A percentile compares a stretch with the other conserved stretches of the same genome.
Conservation (phyloP, 2,888 invertebrate species). For the Eupithecia abbreviata region DNA sequence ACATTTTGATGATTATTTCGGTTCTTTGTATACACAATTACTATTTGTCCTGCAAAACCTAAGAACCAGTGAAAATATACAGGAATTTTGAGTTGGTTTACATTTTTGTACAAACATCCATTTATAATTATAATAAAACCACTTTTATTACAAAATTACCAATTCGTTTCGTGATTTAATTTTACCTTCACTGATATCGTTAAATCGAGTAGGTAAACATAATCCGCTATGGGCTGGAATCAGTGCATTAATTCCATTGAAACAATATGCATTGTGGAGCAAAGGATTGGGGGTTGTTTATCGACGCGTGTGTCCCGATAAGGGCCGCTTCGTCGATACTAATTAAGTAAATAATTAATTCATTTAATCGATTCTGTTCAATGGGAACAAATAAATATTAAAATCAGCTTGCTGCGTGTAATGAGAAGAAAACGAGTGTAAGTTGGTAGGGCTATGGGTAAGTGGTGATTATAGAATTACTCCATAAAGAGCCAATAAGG, state of each 20-base stretch:
- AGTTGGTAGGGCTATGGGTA: not conserved
- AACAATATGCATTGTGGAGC: not conserved
- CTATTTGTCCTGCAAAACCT: too few species aligned
- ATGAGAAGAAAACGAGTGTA: not conserved
- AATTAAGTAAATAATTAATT: not conserved
- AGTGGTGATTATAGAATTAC: not conserved
- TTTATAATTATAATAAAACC: not conserved
- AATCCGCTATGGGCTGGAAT: not conserved
- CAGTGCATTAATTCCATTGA: not conserved
- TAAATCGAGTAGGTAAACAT: not conserved
- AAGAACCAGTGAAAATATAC: too few species aligned
- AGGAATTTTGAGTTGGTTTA: too few species aligned
- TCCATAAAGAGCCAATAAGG: not conserved
- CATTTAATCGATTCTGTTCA: not conserved
- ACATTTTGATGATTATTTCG: too few species aligned
- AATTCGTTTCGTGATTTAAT: not conserved
- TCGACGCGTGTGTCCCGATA: not conserved
- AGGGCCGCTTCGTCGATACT: not conserved
- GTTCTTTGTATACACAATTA: too few species aligned
- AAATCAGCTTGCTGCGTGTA: not conserved
- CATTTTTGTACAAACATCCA: too few species aligned
- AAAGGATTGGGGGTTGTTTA: constrained; percentile 3
- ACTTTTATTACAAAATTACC: not conserved
- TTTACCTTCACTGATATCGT: not conserved
- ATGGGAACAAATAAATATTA: not conserved